These are phyloP conservation scores for Ptilodon capucinus DNA, from an alignment of 2,888 invertebrate genomes.

Conservation along the genomic window DNA sequence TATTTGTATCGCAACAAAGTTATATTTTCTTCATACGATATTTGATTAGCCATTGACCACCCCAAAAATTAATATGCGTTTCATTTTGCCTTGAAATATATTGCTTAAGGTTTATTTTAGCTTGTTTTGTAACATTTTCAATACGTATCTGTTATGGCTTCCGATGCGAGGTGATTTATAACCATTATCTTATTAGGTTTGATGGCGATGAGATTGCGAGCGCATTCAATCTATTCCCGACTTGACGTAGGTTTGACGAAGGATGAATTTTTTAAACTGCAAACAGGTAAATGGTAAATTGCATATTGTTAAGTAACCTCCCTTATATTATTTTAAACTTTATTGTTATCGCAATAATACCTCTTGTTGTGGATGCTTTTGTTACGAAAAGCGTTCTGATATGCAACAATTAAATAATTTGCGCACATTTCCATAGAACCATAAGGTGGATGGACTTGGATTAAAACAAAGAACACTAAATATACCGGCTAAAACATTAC, in stretches of 20 bases:
- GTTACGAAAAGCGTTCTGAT: no score
- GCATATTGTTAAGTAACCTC: not conserved
- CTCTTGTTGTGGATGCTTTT: no score
- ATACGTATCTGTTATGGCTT: slow-evolving; percentile 27
- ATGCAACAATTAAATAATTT: no score
- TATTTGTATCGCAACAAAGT: slow-evolving; percentile 9
- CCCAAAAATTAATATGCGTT: not conserved
- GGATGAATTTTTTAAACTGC: slow-evolving; percentile 5
- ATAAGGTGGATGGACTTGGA: no score
- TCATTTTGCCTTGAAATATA: not conserved
- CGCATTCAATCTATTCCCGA: slow-evolving; percentile 29
- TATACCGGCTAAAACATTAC: no score
- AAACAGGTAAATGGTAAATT: not conserved
- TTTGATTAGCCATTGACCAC: not conserved
- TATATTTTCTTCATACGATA: slow-evolving; percentile 13
- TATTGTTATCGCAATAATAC: not conserved
- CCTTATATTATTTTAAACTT: not conserved
- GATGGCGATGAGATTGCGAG: slow-evolving; percentile 33
- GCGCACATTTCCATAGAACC: no score
- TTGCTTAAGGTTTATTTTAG: not conserved
- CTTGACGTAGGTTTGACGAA: slow-evolving; percentile 21
- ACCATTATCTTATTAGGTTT: slow-evolving; percentile 40
- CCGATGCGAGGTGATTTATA: slow-evolving; percentile 41
- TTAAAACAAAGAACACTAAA: no score
- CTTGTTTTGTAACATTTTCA: not conserved